Percentiles rank a stretch among this genome's conserved stretches.
Evolutionary conservation across 2,797 vertebrate species (phyloP).

Genomic region (Ctenopoma kingsleyae): DNA sequence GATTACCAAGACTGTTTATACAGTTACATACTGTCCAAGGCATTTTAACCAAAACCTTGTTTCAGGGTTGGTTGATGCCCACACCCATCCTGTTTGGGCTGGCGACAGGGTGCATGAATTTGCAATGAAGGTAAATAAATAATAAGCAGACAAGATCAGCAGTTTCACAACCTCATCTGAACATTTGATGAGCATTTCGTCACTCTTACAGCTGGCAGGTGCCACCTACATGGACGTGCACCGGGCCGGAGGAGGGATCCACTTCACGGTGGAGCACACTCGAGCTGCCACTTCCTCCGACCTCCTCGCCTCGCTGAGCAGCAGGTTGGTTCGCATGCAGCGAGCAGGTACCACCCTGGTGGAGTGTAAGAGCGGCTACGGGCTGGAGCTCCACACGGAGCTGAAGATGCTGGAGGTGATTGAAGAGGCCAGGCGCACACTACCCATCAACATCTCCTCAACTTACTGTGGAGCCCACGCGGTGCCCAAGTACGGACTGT

Average conservation of each 20-base stretch:
- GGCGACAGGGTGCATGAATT: constrained; percentile 98
- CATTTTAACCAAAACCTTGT: constrained; percentile 19
- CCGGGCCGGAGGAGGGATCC: constrained; percentile 93
- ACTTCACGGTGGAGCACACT: constrained; percentile 93
- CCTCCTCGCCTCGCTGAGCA: constrained; percentile 82
- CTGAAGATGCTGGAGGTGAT: constrained; percentile 95
- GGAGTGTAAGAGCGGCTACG: constrained; percentile 98
- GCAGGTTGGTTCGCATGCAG: constrained; percentile 88
- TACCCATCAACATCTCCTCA: constrained; percentile 89
- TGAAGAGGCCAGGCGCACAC: constrained; percentile 79
- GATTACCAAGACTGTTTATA: not conserved
- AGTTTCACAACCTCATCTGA: not conserved
- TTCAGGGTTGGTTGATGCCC: constrained; percentile 94
- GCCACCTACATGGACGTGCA: constrained; percentile 98
- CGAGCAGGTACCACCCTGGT: constrained; percentile 91
- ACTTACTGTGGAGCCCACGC: constrained; percentile 97
- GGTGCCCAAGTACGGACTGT: constrained; percentile 87
- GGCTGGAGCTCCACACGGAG: constrained; percentile 90
- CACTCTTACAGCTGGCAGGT: constrained; percentile 88
- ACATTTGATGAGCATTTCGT: not conserved
- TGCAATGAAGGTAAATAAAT: constrained; percentile 93
- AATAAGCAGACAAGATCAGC: not conserved
- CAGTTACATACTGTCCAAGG: not conserved
- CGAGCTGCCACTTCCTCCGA: constrained; percentile 81
- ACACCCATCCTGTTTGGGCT: constrained; percentile 98